A percentile compares a stretch with the other conserved stretches of the same genome.
Evolutionary conservation across 2,888 invertebrate genomes (phyloP).

Genomic region (Cataglyphis altisquamis): DNA sequence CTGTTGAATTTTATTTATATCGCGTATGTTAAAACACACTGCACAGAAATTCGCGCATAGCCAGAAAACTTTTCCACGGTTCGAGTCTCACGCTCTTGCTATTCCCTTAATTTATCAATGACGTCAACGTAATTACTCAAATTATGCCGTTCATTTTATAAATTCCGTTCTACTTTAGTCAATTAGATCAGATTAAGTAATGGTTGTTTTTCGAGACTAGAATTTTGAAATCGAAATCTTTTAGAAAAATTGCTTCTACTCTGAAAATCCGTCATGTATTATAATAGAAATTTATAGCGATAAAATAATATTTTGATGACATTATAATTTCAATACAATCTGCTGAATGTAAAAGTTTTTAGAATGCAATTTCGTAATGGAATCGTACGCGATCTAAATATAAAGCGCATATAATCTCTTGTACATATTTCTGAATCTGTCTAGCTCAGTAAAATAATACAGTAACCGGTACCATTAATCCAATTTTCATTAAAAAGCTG

Average conservation of each 20-base stretch:
- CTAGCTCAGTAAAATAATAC: background rate
- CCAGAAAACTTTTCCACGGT: constrained; percentile 39
- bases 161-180: constrained; percentile 54
- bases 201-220: background rate
- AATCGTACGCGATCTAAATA: background rate
- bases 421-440: background rate
- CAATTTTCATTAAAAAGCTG: constrained; percentile 30
- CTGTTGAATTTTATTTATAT: background rate
- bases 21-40: background rate
- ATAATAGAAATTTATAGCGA: too few relatives aligned
- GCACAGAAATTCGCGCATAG: constrained; percentile 22
- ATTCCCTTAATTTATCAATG: constrained; percentile 57
- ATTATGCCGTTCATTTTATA: constrained; percentile 55
- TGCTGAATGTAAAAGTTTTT: constrained; percentile 1
- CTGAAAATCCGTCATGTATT: background rate
- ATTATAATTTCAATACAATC: constrained; percentile 1
- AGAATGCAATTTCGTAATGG: constrained; percentile 43
- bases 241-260: background rate
- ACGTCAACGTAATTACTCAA: constrained; percentile 71
- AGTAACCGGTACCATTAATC: background rate
- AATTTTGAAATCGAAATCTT: constrained; percentile 19
- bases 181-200: background rate
- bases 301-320: background rate
- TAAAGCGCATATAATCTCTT: background rate
- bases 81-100: constrained; percentile 45